These are phyloP conservation scores for Chaetophractus vellerosus DNA, from an alignment of 2,797 vertebrate genomes.

Conservation along the genomic window DNA sequence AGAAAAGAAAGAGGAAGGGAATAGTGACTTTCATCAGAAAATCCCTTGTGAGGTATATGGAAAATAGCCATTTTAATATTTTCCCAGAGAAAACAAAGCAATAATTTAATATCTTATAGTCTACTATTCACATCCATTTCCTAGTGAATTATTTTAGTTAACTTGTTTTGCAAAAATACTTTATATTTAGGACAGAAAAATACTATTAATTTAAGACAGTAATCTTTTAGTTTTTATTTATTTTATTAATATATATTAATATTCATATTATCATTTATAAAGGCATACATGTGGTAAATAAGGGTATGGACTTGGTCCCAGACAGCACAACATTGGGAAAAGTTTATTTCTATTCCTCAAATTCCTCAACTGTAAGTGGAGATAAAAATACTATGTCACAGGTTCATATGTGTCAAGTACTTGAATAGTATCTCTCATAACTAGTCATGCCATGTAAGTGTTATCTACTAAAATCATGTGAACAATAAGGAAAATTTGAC, in stretches of 20 bases:
- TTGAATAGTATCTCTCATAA: background rate
- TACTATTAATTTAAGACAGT: background rate
- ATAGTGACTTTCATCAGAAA: background rate
- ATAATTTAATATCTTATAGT: background rate
- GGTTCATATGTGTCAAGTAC: background rate
- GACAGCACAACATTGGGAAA: background rate
- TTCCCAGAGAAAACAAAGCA: background rate
- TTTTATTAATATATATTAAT: background rate
- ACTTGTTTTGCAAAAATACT: background rate
- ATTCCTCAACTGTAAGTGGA: background rate
- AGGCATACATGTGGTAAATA: background rate
- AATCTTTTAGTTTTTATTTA: background rate
- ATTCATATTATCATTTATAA: background rate
- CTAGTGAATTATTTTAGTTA: constrained; percentile 9
- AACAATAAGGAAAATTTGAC: background rate
- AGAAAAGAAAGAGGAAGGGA: background rate
- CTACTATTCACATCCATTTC: background rate
- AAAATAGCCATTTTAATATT: background rate
- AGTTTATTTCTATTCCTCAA: background rate
- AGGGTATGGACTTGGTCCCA: background rate
- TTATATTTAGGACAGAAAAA: background rate
- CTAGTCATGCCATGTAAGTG: background rate
- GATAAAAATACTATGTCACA: background rate
- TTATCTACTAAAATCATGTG: background rate
- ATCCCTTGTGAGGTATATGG: background rate